These are phyloP conservation scores for Ailurus styani DNA, from an alignment of 2,113 vertebrate genomes.

Conservation along the genomic window DNA sequence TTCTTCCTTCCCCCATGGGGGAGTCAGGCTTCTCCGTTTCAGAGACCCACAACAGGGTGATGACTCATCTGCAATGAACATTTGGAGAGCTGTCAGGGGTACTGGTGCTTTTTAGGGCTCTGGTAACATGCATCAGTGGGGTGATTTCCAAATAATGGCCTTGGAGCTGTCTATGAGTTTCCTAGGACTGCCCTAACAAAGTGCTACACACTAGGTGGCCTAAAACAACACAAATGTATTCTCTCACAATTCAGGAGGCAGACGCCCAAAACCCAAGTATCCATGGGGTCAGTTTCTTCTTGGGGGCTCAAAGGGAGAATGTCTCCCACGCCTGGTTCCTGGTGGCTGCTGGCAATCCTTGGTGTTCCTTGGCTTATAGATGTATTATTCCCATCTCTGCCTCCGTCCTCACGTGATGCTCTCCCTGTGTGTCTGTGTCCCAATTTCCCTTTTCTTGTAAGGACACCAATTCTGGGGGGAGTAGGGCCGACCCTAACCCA, in stretches of 20 bases:
- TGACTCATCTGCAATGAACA: not conserved
- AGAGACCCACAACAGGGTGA: not conserved
- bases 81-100: not conserved
- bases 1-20: not conserved
- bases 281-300: not conserved
- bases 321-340: not conserved
- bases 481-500: not conserved
- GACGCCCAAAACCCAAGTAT: not conserved
- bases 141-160: slow-evolving; percentile 1
- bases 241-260: not conserved
- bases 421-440: not conserved
- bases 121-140: not conserved
- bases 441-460: not conserved
- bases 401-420: not conserved
- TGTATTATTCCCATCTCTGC: not conserved
- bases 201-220: not conserved
- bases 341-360: not conserved
- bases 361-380: not conserved
- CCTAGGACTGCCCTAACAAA: not conserved
- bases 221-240: not conserved
- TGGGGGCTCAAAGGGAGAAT: not conserved
- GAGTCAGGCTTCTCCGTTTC: slow-evolving; percentile 2
- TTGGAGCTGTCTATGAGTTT: not conserved
- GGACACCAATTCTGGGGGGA: not conserved
- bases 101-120: not conserved